Evolutionary conservation across 2,113 vertebrate species (phyloP), one percentile per base, ranked within the genome.

Genomic region (Apistogramma diplotaenia): DNA sequence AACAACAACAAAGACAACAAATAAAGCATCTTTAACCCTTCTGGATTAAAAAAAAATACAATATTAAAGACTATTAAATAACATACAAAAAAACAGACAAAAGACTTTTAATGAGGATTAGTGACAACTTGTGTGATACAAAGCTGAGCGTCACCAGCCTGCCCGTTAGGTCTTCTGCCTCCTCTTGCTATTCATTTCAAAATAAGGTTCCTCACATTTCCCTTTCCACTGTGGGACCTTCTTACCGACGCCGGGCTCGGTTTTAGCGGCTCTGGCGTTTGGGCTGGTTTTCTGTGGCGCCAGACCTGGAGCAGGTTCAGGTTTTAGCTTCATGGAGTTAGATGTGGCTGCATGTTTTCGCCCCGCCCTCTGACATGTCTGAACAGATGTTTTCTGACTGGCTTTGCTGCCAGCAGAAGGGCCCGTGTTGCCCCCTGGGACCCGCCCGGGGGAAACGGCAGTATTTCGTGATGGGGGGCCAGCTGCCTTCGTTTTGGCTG

Each of bases 141-240:
- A 46, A 49, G 62, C 25, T 49, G 62, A 70, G 40, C 27, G 10
- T 10, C 65, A 67, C 62, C 62, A 70, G 65, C 25, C 43, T 79
- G 82, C 8, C 59, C 0, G 40, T 89, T 53, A 92, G 18, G 85
- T 92, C 82, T 84, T 93, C 70, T 79, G 90, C 71, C 96, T 96
- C 92, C 96, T 96, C 87, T 93, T 96, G 27, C 93, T 93, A 46
- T 93, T 97, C 96, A 98, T 97, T 89, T 97, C 96, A 86, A 97
- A 99, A 81, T 98, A 98, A 73, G 95, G 92, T 55, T 97, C 95
- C 70, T 95, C 96, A 0, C 91, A 94, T 73, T 95, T 96, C 65
- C 73, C 88, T 3, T 80, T 88, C 43, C 49, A 5, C 4, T 67
- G 85, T 0, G 87, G 82, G 19, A 29, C 4, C 62, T 89, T 86